These are phyloP conservation scores for Plecturocebus donacophilus DNA, from an alignment of 2,113 vertebrate genomes.

Conservation along the genomic window DNA sequence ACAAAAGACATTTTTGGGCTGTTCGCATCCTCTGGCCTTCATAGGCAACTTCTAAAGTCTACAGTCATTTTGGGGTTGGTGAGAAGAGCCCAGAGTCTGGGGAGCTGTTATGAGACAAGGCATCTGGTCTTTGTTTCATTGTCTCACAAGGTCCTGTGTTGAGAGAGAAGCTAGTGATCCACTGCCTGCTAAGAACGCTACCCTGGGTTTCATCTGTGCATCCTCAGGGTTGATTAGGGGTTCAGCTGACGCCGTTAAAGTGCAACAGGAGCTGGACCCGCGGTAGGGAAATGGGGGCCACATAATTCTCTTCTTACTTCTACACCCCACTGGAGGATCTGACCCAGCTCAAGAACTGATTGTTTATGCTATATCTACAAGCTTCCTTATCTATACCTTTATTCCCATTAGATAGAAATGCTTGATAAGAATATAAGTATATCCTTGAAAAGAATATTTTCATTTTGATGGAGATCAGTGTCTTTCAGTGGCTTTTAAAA, in stretches of 20 bases:
- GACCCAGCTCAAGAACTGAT: background rate
- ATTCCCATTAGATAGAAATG: background rate
- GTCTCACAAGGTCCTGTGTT: background rate
- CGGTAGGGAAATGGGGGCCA: background rate
- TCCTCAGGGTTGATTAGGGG: background rate
- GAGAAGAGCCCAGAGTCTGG: background rate
- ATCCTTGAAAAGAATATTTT: background rate
- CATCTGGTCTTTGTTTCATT: background rate
- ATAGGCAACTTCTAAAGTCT: background rate
- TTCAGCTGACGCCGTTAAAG: background rate
- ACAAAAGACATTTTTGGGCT: background rate
- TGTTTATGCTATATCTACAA: background rate
- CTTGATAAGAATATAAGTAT: background rate
- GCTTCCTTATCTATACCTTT: background rate
- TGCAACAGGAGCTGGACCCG: background rate
- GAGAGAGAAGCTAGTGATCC: background rate
- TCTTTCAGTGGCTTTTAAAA: background rate
- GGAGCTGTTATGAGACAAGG: too few species aligned
- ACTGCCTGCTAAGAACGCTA: fast-evolving
- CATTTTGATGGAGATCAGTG: background rate
- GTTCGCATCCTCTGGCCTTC: background rate
- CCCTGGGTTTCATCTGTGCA: background rate
- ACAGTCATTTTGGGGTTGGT: background rate
- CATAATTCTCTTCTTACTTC: background rate
- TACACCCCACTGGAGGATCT: background rate